Base-by-base conservation (phyloP, 2,113 vertebrate genomes). In the Gnathonemus echidnorhynchus region DNA sequence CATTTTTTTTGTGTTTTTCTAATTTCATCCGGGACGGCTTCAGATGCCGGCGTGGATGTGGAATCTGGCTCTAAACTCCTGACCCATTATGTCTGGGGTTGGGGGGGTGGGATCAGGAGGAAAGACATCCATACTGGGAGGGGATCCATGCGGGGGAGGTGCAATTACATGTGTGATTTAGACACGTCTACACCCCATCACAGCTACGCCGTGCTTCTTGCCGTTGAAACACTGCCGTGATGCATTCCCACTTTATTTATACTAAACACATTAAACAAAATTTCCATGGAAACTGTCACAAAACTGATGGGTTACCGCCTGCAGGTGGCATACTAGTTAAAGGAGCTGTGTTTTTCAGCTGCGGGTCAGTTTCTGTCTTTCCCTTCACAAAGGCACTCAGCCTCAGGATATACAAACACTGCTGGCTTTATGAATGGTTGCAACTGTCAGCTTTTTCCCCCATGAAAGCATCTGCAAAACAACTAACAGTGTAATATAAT, bases 391-490 rank as follows among this genome's bases (percentile, higher is more conserved):
- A 52, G 27, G 86, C 50, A 35, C 15, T 52, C 50, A 35, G 27
- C 21, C n/a, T 10, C 5, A 39, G 35, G 35, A 42, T 17, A 3
- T 35, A 35, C 31, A 53, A 48, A 53, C 49, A 86, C 45, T 86
- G 21, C n/a, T 4, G 31, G 86, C 49, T 87, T 87, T 53, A 87
- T 87, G 86, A 87, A 87, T 19, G 50, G 86, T 56, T 66, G 50
- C 19, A 58, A 62, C 87, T 45, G 87, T 88, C 83, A 85, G 56
- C 39, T 66, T 39, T 56, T 88, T 66, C 45, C 21, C 42, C 8
- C 19, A n/a, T 87, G 35, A 13, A 66, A 58, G 87, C 17, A 62
- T 46, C 87, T 88, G 53, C 87, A 45, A 87, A 87, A 53, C 86
- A 58, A 88, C 83, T 85, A 85, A 48, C 45, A 48, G 31, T 46